Evolutionary conservation across 2,113 vertebrate species (phyloP).

Genomic region (Phoxinus phoxinus): DNA sequence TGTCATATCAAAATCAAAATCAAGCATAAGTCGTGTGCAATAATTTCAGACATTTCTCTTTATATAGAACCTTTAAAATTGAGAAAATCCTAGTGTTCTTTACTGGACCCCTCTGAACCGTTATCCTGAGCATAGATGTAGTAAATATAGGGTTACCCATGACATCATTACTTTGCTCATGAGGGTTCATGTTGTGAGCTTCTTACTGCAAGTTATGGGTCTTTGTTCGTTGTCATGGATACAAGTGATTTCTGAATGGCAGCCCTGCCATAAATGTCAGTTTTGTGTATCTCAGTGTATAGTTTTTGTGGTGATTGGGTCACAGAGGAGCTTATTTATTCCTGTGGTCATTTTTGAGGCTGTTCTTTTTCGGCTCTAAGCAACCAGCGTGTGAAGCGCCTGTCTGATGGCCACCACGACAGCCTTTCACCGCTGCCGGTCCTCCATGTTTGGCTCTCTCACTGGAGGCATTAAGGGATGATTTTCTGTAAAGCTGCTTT

Average conservation of each 20-base stretch:
- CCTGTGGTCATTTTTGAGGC: conserved; percentile 10
- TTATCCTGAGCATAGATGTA: neutral
- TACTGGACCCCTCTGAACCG: too few species aligned
- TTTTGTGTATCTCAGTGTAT: neutral
- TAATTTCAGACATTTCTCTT: too few species aligned
- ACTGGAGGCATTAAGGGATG: conserved; percentile 1
- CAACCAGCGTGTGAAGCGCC: conserved; percentile 3
- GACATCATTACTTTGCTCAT: neutral
- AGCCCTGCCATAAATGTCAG: conserved; percentile 9
- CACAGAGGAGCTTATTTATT: conserved; percentile 4
- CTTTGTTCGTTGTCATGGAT: conserved; percentile 4
- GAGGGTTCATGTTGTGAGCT: too few species aligned
- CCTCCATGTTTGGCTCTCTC: neutral
- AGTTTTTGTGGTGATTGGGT: conserved; percentile 1
- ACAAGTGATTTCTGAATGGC: neutral
- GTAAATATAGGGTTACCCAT: neutral
- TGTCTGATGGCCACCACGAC: neutral
- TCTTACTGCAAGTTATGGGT: neutral
- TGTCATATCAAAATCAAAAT: too few species aligned
- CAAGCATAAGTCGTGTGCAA: too few species aligned
- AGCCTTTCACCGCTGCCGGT: neutral
- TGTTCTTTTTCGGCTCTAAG: conserved; percentile 5
- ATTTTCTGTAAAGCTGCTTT: conserved; percentile 23
- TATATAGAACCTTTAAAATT: too few species aligned
- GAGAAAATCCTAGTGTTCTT: too few species aligned